Base-by-base conservation (phyloP, 2,888 invertebrate species). In the Aplocera efformata region DNA sequence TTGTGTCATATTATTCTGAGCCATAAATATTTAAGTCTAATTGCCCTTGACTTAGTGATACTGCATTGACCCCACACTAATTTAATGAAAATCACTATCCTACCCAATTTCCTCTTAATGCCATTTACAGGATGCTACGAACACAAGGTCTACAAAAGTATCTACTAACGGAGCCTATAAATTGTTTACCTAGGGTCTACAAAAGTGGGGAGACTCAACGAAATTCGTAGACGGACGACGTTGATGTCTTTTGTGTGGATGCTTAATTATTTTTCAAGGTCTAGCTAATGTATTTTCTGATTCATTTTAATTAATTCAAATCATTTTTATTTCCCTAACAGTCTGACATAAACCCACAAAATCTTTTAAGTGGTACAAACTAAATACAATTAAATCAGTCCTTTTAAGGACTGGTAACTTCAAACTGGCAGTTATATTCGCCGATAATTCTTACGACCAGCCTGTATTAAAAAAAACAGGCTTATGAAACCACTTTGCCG, bases 171-270 rank as follows among this genome's bases (percentile, higher is more conserved):
- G 1, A 22, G 22, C 6, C 22, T 7, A 22, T 7, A 22, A 22
- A 23, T 17, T 31, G 1, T 22, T 20, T 11, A 4, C 21, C 23
- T 27, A 33, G 26, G 8, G 27, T 30, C 8, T 10, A 23, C 26
- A 27, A 17, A 17, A 3, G 21, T 31, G 7, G 25, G 29, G 24
- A 28, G 32, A 9, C 22, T 25, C 26, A 32, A 29, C 26, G 36
- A n/a, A 22, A 22, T 22, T 4, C 29, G 29, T 42, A 29, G 33
- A 31, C 11, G 28, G 34, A 27, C 34, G 23, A 32, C 42, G 42
- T 37, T 40, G 24, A 42, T n/a, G 22, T 45, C 44, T 42, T 38
- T 35, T 35, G 8, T 27, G 27, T 29, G 26, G 8, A 9, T 31
- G 17, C 21, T 27, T 26, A 25, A 20, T 24, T 9, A 9, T 10